A percentile compares a stretch with the other conserved stretches of the same genome.
Conservation (phyloP, 2,113 vertebrate species). For the Mastomys natalensis region DNA sequence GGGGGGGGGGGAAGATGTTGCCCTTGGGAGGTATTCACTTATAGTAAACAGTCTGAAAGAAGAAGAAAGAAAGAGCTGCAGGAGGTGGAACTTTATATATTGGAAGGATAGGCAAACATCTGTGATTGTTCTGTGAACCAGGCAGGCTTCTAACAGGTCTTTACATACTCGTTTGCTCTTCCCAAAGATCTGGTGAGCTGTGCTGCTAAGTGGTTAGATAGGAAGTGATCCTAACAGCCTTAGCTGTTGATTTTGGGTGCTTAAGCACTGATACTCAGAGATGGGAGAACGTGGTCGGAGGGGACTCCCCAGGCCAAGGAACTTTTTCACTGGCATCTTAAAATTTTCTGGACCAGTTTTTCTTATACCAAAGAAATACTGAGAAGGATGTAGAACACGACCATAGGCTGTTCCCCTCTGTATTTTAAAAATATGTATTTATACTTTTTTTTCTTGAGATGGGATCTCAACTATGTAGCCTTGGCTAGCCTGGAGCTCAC, state of each 20-base stretch:
- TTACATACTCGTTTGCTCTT: not conserved
- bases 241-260: not conserved
- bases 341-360: constrained; percentile 1
- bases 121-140: not conserved
- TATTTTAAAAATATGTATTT: not conserved
- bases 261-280: not conserved
- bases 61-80: not conserved
- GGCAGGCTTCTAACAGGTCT: not conserved
- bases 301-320: not conserved
- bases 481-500: not conserved
- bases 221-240: not conserved
- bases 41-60: not conserved
- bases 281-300: not conserved
- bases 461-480: not conserved
- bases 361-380: constrained; percentile 7
- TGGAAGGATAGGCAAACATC: not conserved
- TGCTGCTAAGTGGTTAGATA: not conserved
- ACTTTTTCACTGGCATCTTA: constrained; percentile 4
- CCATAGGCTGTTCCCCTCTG: not conserved
- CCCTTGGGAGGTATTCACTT: not conserved
- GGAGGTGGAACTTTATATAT: not conserved
- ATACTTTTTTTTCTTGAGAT: not conserved
- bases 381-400: not conserved
- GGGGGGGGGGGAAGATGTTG: not conserved
- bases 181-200: not conserved